Base-by-base conservation (phyloP, 2,888 invertebrate species). In the Galerucella calmariensis region DNA sequence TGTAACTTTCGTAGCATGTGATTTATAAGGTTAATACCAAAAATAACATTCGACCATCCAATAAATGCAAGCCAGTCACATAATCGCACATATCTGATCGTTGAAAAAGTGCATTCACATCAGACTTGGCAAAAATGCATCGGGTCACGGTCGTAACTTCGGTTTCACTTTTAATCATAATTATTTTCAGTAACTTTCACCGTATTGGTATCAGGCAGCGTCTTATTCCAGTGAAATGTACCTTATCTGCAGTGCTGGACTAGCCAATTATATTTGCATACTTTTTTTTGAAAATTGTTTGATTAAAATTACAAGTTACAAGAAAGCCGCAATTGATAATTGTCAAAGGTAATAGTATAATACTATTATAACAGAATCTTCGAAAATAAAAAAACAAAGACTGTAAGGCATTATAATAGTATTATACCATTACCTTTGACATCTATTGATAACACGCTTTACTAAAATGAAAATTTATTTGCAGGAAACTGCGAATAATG, bases 101-200 rank as follows among this genome's bases (percentile, higher is more conserved):
- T 12, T 12, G 16, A 44, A n/a, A 6, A 65, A 65, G 46, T 46
- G 63, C 63, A 65, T 65, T 65, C 41, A 63, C 35, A 16, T 63
- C 46, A 75, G 69, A 69, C 62, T 77, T 78, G 73, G 75, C 75
- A 74, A 71, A 72, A 72, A 74, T 81, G 78, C 78, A 82, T 79
- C 82, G 78, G 81, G 83, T 82, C 83, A 83, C 79, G 83, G 81
- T 81, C 81, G 75, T 73, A 77, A 75, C 75, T 80, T 80, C 75
- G 80, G 80, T 82, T 83, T 82, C 82, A 83, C 83, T 83, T 78
- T 81, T 82, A 81, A 81, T 81, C 81, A 80, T 78, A 78, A 78
- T 80, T 72, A 66, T 72, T 66, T 80, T 78, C 77, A 80, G 80
- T 76, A 79, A 81, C 82, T 83, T 81, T 82, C 82, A 81, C 82